phyloP scores from a whole-genome alignment of 37 sponge, comb jelly and placozoan genomes.

The Beroe forskalii region DNA sequence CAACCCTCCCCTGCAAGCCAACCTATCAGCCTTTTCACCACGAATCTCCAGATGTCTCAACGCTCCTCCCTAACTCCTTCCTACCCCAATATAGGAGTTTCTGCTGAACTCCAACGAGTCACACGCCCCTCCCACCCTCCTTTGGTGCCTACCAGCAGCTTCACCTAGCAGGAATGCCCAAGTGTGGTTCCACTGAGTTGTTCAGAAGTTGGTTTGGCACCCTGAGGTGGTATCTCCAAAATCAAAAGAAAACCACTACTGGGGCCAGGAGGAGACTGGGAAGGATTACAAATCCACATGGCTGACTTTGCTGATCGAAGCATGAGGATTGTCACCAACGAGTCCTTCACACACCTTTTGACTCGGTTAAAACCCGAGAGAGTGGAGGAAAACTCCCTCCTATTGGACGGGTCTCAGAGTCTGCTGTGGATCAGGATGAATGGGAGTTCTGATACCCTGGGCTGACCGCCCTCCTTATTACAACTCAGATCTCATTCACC shows the following conservation, averaged over 20 bases:
- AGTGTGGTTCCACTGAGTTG: too few species aligned
- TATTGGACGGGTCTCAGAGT: constrained; percentile 14
- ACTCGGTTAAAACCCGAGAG: too few species aligned
- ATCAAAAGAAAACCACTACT: constrained; percentile 29
- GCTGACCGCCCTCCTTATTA: neutral
- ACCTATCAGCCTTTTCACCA: too few species aligned
- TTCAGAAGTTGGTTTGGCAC: constrained; percentile 9
- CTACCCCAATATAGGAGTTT: neutral
- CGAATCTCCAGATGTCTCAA: constrained; percentile 7
- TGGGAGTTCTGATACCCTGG: constrained; percentile 5
- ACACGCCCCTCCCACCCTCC: too few species aligned
- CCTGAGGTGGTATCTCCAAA: neutral
- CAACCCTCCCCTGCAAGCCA: too few species aligned
- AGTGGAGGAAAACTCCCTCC: too few species aligned
- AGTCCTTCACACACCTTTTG: too few species aligned
- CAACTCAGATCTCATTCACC: too few species aligned
- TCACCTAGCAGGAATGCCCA: too few species aligned
- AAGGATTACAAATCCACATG: neutral
- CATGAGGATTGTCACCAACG: too few species aligned
- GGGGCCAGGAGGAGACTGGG: constrained; percentile 11
- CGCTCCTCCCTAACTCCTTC: neutral
- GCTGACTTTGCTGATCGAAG: too few species aligned
- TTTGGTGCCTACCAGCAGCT: neutral
- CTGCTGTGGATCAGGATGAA: neutral
- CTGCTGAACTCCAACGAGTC: neutral